Base-by-base conservation (phyloP, 2,888 invertebrate genomes). In the Rhyacophila evoluta region DNA sequence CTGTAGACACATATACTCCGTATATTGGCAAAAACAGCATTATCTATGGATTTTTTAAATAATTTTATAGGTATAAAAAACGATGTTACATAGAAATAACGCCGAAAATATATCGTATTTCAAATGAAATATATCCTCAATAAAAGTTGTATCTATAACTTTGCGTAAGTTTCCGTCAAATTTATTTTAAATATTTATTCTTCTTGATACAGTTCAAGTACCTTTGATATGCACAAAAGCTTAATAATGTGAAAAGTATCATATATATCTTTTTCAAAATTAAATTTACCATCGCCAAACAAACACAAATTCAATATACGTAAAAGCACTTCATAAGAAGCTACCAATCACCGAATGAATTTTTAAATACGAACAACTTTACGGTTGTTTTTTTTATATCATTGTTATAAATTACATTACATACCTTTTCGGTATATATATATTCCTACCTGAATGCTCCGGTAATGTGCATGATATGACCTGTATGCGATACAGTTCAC, bases 191-290 rank as follows among this genome's bases (percentile, higher is more conserved):
- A 33, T 33, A 33, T 6, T 33, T 33, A 33, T 55, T 55, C 10
- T 8, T 8, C 1, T 10, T 25, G 2, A 1, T 6, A 19, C 19
- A 41, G 25, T 55, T 55, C 10, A 15, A 55, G 25, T 2, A 55
- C 25, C 25, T 0, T 8, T 55, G 55, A 2, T 6, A 12, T 25
- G 10, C 12, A 55, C 55, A 55, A 75, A 55, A 74, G 71, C 36
- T 41, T 74, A 77, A 81, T 78, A 81, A 81, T 74, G 81, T 81
- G 78, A 81, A 78, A 81, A 81, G 78, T 76, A 78, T 55, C 70
- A 75, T 76, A 73, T 38, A 74, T 38, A 75, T 72, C n/a, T n/a
- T 39, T 70, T 68, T 8, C 68, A 74, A 80, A 80, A 80, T 77
- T 78, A 75, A 75, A 69, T 78, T 72, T 78, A 78, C 78, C 78